phyloP scores from a whole-genome alignment of 2,113 vertebrate species.

The Pluvianellus socialis region DNA sequence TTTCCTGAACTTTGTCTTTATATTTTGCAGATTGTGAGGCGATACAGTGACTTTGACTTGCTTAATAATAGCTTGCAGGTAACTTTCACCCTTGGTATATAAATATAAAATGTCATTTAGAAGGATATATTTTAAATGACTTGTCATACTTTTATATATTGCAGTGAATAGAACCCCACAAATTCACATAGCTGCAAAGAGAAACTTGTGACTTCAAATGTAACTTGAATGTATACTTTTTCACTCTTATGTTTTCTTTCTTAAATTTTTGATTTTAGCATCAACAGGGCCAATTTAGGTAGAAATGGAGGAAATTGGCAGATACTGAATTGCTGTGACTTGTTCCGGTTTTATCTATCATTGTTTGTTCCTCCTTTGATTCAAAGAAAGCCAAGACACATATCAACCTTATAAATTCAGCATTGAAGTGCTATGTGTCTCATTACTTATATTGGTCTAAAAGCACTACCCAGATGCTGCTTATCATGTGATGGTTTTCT shows the following conservation, averaged over 20 bases:
- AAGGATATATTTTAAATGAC: neutral
- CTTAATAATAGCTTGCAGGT: conserved; percentile 95
- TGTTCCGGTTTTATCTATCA: conserved; percentile 23
- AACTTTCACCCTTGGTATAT: conserved; percentile 56
- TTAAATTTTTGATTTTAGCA: neutral
- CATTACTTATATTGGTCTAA: conserved; percentile 29
- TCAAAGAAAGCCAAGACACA: conserved; percentile 16
- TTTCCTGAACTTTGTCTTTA: conserved; percentile 29
- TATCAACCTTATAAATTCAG: conserved; percentile 31
- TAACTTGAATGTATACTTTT: neutral
- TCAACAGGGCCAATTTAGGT: neutral
- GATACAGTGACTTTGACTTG: conserved; percentile 97
- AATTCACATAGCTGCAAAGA: neutral
- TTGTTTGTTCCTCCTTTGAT: conserved; percentile 8
- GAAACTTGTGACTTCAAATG: neutral
- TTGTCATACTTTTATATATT: neutral
- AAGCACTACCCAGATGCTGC: conserved; percentile 50
- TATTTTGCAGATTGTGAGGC: conserved; percentile 88
- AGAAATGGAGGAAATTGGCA: conserved; percentile 22
- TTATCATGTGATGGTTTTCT: conserved; percentile 47
- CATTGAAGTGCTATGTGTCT: neutral
- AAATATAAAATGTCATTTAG: neutral
- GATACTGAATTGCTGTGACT: neutral
- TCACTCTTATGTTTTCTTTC: neutral
- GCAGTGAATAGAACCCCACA: neutral